Conservation (phyloP, 2,888 invertebrate species). For the Tetragonisca angustula region DNA sequence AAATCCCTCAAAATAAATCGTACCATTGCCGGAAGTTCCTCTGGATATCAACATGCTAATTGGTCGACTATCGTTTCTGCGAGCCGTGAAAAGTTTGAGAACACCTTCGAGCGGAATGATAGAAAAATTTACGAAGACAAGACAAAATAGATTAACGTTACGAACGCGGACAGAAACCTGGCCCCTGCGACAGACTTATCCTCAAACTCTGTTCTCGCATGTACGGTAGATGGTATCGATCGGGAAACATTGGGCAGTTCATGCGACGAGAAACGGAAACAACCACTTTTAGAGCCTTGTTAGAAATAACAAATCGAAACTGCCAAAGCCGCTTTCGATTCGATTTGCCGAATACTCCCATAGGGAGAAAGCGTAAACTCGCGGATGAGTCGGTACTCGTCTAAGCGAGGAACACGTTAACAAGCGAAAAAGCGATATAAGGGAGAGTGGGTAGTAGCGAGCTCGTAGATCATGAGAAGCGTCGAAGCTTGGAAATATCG, state of each 20-base stretch:
- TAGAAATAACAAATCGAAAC: conserved; percentile 40
- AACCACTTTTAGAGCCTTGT: background rate
- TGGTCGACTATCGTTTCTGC: conserved; percentile 1
- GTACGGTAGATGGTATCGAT: background rate
- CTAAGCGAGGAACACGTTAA: conserved; percentile 74
- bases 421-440: conserved; percentile 74
- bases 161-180: background rate
- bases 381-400: conserved; percentile 17
- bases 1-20: conserved; percentile 58
- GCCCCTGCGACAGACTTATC: too few species aligned
- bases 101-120: background rate
- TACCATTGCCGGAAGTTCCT: conserved; percentile 35
- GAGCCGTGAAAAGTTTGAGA: background rate
- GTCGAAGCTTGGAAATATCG: conserved; percentile 76
- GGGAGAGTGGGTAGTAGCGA: conserved; percentile 45
- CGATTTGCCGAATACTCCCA: conserved; percentile 29
- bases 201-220: background rate
- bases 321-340: conserved; percentile 30
- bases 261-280: conserved; percentile 6
- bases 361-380: conserved; percentile 17
- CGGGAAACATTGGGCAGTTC: background rate
- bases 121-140: background rate
- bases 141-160: background rate
- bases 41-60: conserved; percentile 43
- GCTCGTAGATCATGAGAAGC: conserved; percentile 78